phyloP scores from a whole-genome alignment of 2,888 invertebrate species.

The Lutraria lutraria region DNA sequence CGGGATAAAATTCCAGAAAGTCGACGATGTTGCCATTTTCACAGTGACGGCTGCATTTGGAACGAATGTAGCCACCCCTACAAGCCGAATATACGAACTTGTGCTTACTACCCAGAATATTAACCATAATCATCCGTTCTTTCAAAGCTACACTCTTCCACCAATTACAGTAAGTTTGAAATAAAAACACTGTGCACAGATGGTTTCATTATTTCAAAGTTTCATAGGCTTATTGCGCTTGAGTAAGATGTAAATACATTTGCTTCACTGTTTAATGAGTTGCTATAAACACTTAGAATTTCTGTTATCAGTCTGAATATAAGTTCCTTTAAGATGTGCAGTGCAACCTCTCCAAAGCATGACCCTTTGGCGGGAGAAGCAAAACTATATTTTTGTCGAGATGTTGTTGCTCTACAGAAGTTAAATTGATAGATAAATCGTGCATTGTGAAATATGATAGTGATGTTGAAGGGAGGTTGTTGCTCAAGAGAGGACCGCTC shows the following conservation, averaged over 20 bases:
- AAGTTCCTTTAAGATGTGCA: too few species aligned
- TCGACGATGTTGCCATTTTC: neutral
- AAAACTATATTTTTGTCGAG: neutral
- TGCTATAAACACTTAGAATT: neutral
- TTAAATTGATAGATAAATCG: too few species aligned
- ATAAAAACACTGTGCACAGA: neutral
- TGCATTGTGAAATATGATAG: too few species aligned
- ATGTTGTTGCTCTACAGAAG: too few species aligned
- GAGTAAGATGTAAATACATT: too few species aligned
- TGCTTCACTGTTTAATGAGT: neutral
- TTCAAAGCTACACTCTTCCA: neutral
- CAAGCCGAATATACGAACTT: neutral
- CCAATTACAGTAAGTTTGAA: slow-evolving; percentile 14
- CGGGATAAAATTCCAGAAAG: neutral
- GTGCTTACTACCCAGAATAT: neutral
- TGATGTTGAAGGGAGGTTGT: too few species aligned
- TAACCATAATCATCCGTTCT: neutral
- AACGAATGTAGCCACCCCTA: neutral
- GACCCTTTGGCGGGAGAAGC: neutral
- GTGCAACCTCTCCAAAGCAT: too few species aligned
- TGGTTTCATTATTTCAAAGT: neutral
- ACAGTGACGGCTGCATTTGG: neutral
- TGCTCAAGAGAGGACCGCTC: too few species aligned
- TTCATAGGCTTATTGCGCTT: neutral
- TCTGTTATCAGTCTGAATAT: neutral